phyloP scores from a whole-genome alignment of 1,140 invertebrate genomes.

The Drosophila oshimai region DNA sequence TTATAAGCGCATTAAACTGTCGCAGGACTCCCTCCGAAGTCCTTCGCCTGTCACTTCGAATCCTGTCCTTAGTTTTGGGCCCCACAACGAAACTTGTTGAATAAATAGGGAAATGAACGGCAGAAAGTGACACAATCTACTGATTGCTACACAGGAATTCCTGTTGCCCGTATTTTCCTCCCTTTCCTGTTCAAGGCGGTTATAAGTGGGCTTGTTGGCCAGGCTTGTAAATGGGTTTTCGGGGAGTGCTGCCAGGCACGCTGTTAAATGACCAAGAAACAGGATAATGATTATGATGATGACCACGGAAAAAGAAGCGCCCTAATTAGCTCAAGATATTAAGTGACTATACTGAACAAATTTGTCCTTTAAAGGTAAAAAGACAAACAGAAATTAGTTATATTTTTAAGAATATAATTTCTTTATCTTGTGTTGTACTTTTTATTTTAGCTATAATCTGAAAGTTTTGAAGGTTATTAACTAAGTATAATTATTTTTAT shows the following conservation, averaged over 20 bases:
- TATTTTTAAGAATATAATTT: too few species aligned
- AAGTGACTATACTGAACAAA: not conserved
- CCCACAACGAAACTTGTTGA: conserved; percentile 66
- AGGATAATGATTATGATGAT: conserved; percentile 14
- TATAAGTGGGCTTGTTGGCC: not conserved
- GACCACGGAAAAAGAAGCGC: not conserved
- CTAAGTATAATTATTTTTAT: too few species aligned
- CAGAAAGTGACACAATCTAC: conserved; percentile 50
- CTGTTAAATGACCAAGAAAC: conserved; percentile 17
- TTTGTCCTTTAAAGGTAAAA: not conserved
- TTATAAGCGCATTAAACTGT: conserved; percentile 70
- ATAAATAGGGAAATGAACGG: conserved; percentile 77
- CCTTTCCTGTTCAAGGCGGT: not conserved
- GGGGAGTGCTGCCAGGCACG: not conserved
- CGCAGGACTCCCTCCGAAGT: conserved; percentile 25
- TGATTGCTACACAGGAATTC: conserved; percentile 66
- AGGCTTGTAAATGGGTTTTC: conserved; percentile 10
- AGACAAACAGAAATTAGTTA: too few species aligned
- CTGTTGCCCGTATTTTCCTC: conserved; percentile 6
- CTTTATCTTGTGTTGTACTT: too few species aligned
- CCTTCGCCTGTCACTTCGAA: conserved; percentile 39
- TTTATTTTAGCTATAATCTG: too few species aligned
- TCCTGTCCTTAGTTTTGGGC: conserved; percentile 42
- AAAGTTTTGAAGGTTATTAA: too few species aligned
- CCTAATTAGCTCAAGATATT: conserved; percentile 10